Base-by-base conservation (phyloP, 2,888 invertebrate species). In the Prosopocoilus inquinatus region DNA sequence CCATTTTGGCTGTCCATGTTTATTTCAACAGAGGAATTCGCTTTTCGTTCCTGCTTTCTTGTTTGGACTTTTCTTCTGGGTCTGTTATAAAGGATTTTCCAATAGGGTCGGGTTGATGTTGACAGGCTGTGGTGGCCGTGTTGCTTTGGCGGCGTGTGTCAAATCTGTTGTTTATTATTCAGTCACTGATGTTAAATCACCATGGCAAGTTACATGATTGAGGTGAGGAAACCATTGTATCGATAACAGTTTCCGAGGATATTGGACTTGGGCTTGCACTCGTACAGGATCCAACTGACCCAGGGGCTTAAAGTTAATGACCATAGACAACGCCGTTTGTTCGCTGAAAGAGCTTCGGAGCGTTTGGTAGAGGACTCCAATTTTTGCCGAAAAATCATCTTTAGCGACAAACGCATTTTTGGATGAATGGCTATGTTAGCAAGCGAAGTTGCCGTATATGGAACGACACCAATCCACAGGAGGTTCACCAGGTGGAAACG, bases 191-290 rank as follows among this genome's bases (percentile, higher is more conserved):
- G 39, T 13, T 13, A 4, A 38, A 38, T 38, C 39, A 38, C 39
- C 39, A 38, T n/a, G 52, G 47, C 36, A 35, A 47, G 69, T 65
- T 47, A 70, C 65, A 68, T 71, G 69, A 41, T 46, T 32, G 46
- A 66, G 55, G 34, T n/a, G n/a, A n/a, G n/a, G n/a, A n/a, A n/a
- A n/a, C n/a, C n/a, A n/a, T n/a, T n/a, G n/a, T n/a, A n/a, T n/a
- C n/a, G n/a, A n/a, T n/a, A n/a, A n/a, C n/a, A n/a, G n/a, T n/a
- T n/a, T n/a, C n/a, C n/a, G n/a, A n/a, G n/a, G n/a, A n/a, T n/a
- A n/a, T n/a, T 49, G 49, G 61, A 64, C 59, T 63, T 65, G 49
- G 58, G 61, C 54, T 50, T 62, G 44, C 57, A 59, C 49, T 50
- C 62, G 45, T 59, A 59, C 62, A 63, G n/a, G n/a, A n/a, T n/a